Conservation (phyloP, 2,888 invertebrate genomes). For the Latheticus oryzae region DNA sequence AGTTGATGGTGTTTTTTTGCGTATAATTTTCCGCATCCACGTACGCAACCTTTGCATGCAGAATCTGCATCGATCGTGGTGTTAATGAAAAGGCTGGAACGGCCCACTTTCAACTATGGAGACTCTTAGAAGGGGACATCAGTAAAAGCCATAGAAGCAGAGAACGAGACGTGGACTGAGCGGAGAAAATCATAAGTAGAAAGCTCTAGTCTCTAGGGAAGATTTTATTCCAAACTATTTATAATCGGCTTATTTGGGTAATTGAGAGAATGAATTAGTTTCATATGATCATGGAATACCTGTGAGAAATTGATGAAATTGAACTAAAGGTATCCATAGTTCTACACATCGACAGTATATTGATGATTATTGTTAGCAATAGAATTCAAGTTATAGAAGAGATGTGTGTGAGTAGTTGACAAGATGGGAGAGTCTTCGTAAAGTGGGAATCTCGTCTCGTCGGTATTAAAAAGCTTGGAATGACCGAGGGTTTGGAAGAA, state of each 20-base stretch:
- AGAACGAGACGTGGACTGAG: slow-evolving; percentile 9
- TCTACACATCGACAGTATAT: slow-evolving; percentile 23
- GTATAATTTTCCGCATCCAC: slow-evolving; percentile 41
- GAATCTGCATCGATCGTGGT: slow-evolving; percentile 39
- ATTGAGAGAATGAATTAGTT: slow-evolving; percentile 26
- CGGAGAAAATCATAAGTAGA: slow-evolving; percentile 29
- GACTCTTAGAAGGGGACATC: slow-evolving; percentile 37
- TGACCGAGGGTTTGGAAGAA: slow-evolving; percentile 26
- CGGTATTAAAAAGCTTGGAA: slow-evolving; percentile 27
- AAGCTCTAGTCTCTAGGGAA: slow-evolving; percentile 5
- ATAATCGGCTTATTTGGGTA: slow-evolving; percentile 32
- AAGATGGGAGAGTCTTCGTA: slow-evolving; percentile 1
- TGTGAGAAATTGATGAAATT: slow-evolving; percentile 29
- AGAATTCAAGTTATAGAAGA: slow-evolving; percentile 22
- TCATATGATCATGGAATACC: slow-evolving; percentile 10
- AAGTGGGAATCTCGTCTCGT: slow-evolving; percentile 21
- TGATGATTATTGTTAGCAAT: slow-evolving; percentile 24
- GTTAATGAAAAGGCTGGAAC: slow-evolving; percentile 40
- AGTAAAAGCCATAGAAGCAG: slow-evolving; percentile 16
- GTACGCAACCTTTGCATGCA: slow-evolving; percentile 39
- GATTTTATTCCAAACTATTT: slow-evolving; percentile 26
- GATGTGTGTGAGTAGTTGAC: slow-evolving; percentile 3
- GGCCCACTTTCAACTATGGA: slow-evolving; percentile 39
- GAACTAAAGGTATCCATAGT: too few relatives aligned
- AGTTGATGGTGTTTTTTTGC: slow-evolving; percentile 32